Evolutionary conservation across 2,113 vertebrate species (phyloP).

Genomic region (Setophaga kirtlandii): DNA sequence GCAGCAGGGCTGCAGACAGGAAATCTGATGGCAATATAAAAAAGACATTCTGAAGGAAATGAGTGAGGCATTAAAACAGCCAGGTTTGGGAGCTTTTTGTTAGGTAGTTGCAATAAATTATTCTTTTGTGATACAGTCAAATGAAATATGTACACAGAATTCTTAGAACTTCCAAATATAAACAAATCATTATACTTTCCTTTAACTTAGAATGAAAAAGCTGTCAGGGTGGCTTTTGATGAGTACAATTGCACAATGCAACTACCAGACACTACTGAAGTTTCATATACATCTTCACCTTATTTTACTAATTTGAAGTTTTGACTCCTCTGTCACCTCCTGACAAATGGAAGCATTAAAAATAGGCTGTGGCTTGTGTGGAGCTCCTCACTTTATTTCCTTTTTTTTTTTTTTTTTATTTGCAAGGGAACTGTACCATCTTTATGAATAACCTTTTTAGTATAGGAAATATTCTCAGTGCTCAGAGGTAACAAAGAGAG

Average conservation of each 20-base stretch:
- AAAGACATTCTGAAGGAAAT: constrained; percentile 46
- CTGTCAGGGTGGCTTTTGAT: constrained; percentile 66
- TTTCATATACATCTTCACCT: constrained; percentile 36
- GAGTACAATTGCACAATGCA: constrained; percentile 54
- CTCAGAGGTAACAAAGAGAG: constrained; percentile 26
- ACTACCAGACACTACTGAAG: constrained; percentile 32
- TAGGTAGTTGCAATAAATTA: constrained; percentile 62
- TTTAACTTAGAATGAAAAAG: constrained; percentile 66
- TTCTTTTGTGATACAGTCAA: constrained; percentile 69
- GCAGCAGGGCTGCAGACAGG: background rate
- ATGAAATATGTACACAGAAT: constrained; percentile 49
- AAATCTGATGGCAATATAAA: constrained; percentile 52
- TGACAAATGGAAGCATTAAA: constrained; percentile 50
- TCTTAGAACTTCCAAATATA: constrained; percentile 71
- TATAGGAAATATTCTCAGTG: background rate
- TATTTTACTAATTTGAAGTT: constrained; percentile 55
- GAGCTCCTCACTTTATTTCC: background rate
- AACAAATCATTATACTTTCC: constrained; percentile 68
- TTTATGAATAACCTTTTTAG: constrained; percentile 24
- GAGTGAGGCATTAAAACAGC: constrained; percentile 28
- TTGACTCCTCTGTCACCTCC: constrained; percentile 49
- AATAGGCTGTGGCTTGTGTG: constrained; percentile 1
- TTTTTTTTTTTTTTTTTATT: background rate
- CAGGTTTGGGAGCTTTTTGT: constrained; percentile 47
- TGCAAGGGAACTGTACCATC: background rate